Evolutionary conservation across 2,888 invertebrate species (phyloP).

Genomic region (Protophormia terraenovae): DNA sequence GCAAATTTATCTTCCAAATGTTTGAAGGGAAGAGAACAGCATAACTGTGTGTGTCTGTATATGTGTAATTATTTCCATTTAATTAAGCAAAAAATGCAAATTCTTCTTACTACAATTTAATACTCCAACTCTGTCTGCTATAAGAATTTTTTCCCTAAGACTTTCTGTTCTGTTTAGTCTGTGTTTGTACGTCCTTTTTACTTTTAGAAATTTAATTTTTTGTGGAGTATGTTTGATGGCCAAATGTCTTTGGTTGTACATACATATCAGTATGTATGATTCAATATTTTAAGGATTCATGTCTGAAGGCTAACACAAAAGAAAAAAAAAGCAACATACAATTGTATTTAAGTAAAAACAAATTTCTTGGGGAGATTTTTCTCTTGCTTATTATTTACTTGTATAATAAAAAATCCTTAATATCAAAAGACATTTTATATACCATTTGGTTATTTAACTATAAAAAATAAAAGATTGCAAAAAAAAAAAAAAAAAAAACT

Average conservation of each 20-base stretch:
- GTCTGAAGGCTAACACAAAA: neutral
- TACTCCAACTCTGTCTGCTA: neutral
- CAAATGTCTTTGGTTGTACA: too few relatives aligned
- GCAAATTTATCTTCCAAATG: too few relatives aligned
- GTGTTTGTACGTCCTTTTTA: too few relatives aligned
- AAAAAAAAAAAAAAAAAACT: neutral
- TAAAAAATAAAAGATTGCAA: neutral
- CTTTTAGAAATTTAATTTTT: too few relatives aligned
- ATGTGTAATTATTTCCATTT: slow-evolving; percentile 53
- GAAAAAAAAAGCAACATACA: neutral
- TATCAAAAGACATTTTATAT: neutral
- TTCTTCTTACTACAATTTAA: slow-evolving; percentile 1
- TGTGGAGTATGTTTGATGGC: neutral
- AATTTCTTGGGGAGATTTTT: neutral
- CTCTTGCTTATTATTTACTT: too few relatives aligned
- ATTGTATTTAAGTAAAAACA: neutral
- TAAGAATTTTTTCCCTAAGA: neutral
- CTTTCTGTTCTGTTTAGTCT: neutral
- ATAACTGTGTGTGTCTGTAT: neutral
- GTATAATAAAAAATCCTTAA: neutral
- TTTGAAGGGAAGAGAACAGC: too few relatives aligned
- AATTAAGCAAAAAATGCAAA: slow-evolving; percentile 54
- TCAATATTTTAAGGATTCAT: neutral
- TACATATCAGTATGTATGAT: too few relatives aligned
- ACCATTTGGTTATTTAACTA: too few relatives aligned